phyloP scores from a whole-genome alignment of 2,888 invertebrate genomes.

The Trachelus troglodyta region DNA sequence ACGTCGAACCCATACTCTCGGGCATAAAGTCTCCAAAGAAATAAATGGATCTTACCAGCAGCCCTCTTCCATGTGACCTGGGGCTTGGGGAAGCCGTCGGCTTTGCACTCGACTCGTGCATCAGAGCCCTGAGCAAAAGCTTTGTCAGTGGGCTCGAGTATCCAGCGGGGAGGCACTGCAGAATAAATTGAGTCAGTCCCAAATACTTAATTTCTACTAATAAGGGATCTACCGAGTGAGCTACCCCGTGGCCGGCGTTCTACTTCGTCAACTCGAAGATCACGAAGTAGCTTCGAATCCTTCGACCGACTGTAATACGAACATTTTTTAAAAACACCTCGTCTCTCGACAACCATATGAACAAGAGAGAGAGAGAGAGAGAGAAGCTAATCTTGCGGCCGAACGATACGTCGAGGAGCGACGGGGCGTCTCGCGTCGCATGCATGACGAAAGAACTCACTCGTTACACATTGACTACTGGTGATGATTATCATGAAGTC shows the following conservation, averaged over 20 bases:
- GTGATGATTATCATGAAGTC: slow-evolving; percentile 27
- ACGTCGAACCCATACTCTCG: slow-evolving; percentile 2
- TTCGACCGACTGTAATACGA: too few species aligned
- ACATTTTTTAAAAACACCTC: too few species aligned
- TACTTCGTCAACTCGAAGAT: too few species aligned
- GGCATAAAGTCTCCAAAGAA: background rate
- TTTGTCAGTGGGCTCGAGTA: slow-evolving; percentile 93
- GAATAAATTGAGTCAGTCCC: slow-evolving; percentile 48
- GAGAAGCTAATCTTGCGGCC: too few species aligned
- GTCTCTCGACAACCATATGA: too few species aligned
- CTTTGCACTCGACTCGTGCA: slow-evolving; percentile 94
- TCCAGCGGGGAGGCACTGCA: slow-evolving; percentile 96
- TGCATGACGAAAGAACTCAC: slow-evolving; percentile 27
- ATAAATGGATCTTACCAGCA: slow-evolving; percentile 75
- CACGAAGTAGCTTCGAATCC: too few species aligned
- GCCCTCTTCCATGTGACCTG: slow-evolving; percentile 96
- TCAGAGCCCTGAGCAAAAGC: slow-evolving; percentile 95
- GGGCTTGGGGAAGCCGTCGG: slow-evolving; percentile 95
- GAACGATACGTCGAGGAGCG: too few species aligned
- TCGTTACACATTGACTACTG: slow-evolving; percentile 21
- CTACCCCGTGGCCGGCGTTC: slow-evolving; percentile 21
- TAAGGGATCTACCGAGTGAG: slow-evolving; percentile 35
- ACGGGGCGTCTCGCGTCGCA: slow-evolving; percentile 14
- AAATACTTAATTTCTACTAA: slow-evolving; percentile 26
- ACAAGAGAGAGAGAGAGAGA: too few species aligned